A percentile compares a stretch with the other conserved stretches of the same genome.
Conservation (phyloP, 2,113 vertebrate species). For the Xiphorhynchus elegans region DNA sequence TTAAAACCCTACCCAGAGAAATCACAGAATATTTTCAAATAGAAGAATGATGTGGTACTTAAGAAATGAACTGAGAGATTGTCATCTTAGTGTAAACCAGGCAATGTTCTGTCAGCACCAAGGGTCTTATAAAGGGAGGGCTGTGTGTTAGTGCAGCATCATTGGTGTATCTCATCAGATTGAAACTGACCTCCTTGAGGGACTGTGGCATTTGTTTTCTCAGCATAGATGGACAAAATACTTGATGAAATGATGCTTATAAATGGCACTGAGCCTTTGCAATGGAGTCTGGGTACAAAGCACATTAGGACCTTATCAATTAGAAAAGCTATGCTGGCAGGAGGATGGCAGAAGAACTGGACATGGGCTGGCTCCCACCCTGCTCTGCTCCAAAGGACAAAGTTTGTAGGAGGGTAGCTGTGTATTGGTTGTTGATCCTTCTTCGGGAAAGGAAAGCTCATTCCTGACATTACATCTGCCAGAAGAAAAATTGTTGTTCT, state of each 20-base stretch:
- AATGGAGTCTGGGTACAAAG: neutral
- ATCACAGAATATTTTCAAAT: neutral
- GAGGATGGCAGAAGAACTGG: neutral
- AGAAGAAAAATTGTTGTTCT: neutral
- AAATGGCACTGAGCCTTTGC: neutral
- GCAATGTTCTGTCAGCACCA: neutral
- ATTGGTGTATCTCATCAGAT: neutral
- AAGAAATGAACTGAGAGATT: neutral
- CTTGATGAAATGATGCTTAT: neutral
- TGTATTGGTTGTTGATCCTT: neutral
- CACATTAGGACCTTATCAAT: neutral
- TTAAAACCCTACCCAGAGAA: neutral
- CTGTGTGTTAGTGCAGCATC: neutral
- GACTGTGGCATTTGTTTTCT: neutral
- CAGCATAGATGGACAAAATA: neutral
- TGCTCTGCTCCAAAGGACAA: neutral
- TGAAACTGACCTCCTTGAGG: neutral
- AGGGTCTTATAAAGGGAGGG: neutral
- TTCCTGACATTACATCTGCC: neutral
- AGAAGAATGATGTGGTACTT: neutral
- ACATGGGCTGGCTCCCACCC: neutral
- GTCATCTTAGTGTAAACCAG: neutral
- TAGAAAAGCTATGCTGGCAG: neutral
- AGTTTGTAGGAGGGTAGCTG: neutral
- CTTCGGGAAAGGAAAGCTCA: neutral